Evolutionary conservation across 2,113 vertebrate species (phyloP).

Genomic region (Fukomys damarensis): DNA sequence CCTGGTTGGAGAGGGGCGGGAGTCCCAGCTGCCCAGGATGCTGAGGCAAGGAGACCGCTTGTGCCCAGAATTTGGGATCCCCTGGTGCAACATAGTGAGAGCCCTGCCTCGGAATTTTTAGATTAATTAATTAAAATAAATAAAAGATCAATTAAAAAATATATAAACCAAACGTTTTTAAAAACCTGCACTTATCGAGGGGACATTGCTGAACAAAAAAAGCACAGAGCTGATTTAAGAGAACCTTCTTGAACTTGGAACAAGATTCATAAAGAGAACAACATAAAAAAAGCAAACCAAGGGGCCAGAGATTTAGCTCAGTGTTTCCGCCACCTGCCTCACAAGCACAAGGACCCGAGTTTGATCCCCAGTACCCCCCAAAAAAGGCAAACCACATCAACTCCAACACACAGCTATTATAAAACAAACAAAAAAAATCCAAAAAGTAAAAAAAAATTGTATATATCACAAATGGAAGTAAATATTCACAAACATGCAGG

Average conservation of each 20-base stretch:
- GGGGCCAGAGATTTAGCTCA: too few species aligned
- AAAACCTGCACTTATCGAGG: background rate
- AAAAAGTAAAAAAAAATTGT: background rate
- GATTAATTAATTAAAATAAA: too few species aligned
- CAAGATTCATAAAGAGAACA: background rate
- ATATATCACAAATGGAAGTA: background rate
- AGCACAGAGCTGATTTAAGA: background rate
- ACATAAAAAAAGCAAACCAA: background rate
- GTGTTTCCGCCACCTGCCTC: too few species aligned
- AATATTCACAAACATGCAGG: background rate
- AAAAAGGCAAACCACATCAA: background rate
- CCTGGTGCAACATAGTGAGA: too few species aligned
- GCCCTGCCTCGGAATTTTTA: too few species aligned
- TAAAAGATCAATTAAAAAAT: too few species aligned
- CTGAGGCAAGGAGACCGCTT: too few species aligned
- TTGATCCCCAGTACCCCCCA: too few species aligned
- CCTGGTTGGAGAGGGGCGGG: too few species aligned
- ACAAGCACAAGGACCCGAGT: too few species aligned
- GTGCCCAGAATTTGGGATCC: too few species aligned
- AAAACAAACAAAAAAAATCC: background rate
- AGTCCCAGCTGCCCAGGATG: too few species aligned
- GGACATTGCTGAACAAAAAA: background rate
- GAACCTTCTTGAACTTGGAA: background rate
- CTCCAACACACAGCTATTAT: background rate
- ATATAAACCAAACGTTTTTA: background rate